Conservation (phyloP, 2,113 vertebrate species). For the Zonotrichia leucophrys region DNA sequence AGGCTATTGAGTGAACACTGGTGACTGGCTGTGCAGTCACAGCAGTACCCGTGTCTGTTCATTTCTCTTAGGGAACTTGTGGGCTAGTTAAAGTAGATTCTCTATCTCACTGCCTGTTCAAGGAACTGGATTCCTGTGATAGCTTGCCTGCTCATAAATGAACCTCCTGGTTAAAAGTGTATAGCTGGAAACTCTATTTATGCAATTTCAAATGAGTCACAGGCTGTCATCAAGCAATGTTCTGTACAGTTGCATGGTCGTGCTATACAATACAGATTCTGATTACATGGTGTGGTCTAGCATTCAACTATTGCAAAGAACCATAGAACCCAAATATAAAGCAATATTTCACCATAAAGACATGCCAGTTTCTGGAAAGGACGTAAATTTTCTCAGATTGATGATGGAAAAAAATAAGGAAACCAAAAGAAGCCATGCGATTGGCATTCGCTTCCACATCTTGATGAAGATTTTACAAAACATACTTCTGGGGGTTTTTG, state of each 20-base stretch:
- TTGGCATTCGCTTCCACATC: not conserved
- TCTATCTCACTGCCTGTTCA: not conserved
- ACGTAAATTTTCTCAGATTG: not conserved
- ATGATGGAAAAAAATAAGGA: not conserved
- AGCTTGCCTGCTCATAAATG: not conserved
- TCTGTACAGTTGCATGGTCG: not conserved
- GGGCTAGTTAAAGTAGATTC: not conserved
- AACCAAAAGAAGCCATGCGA: not conserved
- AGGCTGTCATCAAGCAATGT: not conserved
- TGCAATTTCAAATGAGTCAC: not conserved
- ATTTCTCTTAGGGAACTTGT: not conserved
- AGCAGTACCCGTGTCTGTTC: not conserved
- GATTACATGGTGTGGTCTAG: not conserved
- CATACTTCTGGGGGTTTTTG: not conserved
- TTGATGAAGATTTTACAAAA: not conserved
- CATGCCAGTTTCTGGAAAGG: not conserved
- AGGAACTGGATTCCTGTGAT: not conserved
- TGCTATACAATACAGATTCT: not conserved
- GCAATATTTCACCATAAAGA: not conserved
- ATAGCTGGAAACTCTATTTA: not conserved
- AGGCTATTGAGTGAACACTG: not conserved
- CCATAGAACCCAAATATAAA: not conserved
- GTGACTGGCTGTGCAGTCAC: not conserved
- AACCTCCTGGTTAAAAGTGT: not conserved
- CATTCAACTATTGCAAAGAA: not conserved